Conservation (phyloP, 2,888 invertebrate species). For the Erebia ligea region DNA sequence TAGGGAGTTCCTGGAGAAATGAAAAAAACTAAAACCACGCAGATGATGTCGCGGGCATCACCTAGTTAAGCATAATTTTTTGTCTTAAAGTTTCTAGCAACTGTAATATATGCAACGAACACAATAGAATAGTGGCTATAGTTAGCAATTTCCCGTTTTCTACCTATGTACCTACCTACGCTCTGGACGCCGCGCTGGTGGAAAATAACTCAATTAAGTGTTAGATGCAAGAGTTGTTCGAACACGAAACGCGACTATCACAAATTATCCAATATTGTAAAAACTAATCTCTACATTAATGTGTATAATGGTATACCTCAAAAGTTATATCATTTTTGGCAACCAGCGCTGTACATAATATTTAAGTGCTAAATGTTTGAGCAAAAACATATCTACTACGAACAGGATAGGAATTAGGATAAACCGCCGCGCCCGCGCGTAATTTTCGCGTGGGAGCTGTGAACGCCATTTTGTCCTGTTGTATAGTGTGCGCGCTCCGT, state of each 20-base stretch:
- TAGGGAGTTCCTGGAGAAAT: too few species aligned
- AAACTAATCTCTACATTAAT: conserved; percentile 53
- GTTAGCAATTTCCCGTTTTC: conserved; percentile 36
- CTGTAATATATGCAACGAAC: conserved; percentile 6
- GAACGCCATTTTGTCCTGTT: too few species aligned
- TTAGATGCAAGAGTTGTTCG: conserved; percentile 66
- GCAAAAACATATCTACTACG: too few species aligned
- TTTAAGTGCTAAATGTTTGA: conserved; percentile 2
- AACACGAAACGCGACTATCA: conserved; percentile 72
- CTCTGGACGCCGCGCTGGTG: conserved; percentile 45
- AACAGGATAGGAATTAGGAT: too few species aligned
- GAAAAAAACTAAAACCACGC: too few species aligned
- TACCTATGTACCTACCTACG: conserved; percentile 33
- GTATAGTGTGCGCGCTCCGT: too few species aligned
- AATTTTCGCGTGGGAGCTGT: too few species aligned
- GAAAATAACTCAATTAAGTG: conserved; percentile 74
- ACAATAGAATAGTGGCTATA: conserved; percentile 28
- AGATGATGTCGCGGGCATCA: too few species aligned
- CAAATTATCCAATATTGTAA: conserved; percentile 69
- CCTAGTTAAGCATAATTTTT: too few species aligned
- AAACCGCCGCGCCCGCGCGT: too few species aligned
- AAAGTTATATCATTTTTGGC: not conserved
- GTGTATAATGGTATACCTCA: not conserved
- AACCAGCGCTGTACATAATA: not conserved
- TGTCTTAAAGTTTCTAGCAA: not conserved